These are phyloP conservation scores for Formica selysi DNA, from an alignment of 1,140 invertebrate species.

Conservation along the genomic window DNA sequence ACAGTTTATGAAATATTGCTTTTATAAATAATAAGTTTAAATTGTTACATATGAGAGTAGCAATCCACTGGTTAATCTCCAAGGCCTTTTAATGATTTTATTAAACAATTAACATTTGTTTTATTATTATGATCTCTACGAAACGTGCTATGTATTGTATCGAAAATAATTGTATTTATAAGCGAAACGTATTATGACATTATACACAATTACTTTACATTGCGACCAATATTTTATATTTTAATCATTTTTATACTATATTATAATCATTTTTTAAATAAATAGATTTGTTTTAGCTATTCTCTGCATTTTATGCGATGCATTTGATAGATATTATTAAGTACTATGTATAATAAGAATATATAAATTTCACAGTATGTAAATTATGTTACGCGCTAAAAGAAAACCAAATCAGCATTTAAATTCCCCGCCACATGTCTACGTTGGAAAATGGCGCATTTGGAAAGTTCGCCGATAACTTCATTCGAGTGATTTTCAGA, in stretches of 20 bases:
- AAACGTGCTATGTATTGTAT: conserved; percentile 12
- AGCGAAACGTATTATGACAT: neutral
- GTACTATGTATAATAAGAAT: neutral
- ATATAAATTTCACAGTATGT: neutral
- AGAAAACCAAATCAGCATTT: neutral
- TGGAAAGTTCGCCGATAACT: neutral
- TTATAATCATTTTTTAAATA: conserved; percentile 76
- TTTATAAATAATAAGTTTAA: conserved; percentile 15
- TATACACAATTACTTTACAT: neutral
- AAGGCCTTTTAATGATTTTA: conserved; percentile 9
- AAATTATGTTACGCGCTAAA: neutral
- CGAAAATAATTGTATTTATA: conserved; percentile 32
- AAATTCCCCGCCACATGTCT: neutral
- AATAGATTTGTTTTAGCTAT: conserved; percentile 75
- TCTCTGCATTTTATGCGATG: conserved; percentile 22
- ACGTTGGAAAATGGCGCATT: neutral
- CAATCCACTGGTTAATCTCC: neutral
- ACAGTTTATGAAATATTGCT: conserved; percentile 10
- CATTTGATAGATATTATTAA: neutral
- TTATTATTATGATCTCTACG: conserved; percentile 1
- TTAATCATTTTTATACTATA: conserved; percentile 74
- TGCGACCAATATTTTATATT: conserved; percentile 65
- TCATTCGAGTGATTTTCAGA: neutral
- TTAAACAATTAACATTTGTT: conserved; percentile 4
- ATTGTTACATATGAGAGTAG: neutral